Conservation (phyloP, 2,888 invertebrate species). For the Macrophya annulata region DNA sequence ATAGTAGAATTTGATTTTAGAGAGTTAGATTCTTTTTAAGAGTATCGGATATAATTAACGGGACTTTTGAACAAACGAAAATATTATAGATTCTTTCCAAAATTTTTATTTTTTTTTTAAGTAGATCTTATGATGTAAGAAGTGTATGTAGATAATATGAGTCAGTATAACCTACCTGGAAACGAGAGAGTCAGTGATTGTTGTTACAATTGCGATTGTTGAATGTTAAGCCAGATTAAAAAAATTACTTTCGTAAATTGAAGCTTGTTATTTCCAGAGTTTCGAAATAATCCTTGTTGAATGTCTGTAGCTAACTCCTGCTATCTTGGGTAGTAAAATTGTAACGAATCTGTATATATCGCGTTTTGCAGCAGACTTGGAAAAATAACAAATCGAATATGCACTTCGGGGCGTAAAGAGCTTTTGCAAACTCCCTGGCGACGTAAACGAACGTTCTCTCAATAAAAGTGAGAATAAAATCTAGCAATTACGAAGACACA, state of each 20-base stretch:
- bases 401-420: constrained; percentile 45
- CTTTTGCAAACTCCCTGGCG: constrained; percentile 35
- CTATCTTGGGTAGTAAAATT: constrained; percentile 39
- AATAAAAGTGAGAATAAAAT: constrained; percentile 48
- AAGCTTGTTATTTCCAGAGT: constrained; percentile 33
- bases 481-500: constrained; percentile 25
- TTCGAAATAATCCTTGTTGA: constrained; percentile 6
- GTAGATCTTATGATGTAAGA: background rate
- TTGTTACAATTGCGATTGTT: constrained; percentile 8
- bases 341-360: constrained; percentile 22
- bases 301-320: background rate
- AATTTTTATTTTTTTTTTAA: no score
- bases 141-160: background rate
- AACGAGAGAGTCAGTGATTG: background rate
- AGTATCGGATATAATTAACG: background rate
- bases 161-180: background rate
- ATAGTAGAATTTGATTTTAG: background rate
- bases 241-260: background rate
- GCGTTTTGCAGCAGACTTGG: background rate
- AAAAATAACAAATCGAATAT: constrained; percentile 42
- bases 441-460: constrained; percentile 43
- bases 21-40: background rate
- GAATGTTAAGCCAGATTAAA: background rate
- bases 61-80: background rate
- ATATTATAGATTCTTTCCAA: background rate